Conservation (phyloP, 1,140 invertebrate genomes). For the Glomeris maerens region DNA sequence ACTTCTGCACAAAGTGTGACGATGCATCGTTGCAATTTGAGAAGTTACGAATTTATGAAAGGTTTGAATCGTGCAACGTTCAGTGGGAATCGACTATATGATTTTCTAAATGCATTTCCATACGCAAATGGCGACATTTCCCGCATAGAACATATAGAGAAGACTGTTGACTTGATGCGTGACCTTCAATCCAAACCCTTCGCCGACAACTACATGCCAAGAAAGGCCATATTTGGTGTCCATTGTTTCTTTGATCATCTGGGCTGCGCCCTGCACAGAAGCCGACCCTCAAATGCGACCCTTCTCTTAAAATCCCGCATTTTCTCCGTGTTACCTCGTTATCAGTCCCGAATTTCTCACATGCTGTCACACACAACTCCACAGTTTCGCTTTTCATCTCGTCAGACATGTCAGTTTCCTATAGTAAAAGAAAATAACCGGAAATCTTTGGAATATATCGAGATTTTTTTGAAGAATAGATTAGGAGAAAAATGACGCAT, state of each 20-base stretch:
- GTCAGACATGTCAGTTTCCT: conserved; percentile 78
- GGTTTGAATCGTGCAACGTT: no score
- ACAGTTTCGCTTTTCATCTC: conserved; percentile 78
- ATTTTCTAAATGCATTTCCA: conserved; percentile 81
- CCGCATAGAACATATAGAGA: conserved; percentile 82
- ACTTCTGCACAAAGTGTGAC: no score
- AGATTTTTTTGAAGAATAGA: neutral
- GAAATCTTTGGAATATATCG: neutral
- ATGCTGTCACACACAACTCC: conserved; percentile 76
- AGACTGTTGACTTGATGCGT: conserved; percentile 79
- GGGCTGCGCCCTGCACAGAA: conserved; percentile 49
- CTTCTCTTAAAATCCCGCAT: neutral
- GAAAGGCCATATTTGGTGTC: conserved; percentile 87
- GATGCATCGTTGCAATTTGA: no score
- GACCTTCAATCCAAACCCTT: conserved; percentile 84
- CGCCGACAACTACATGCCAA: conserved; percentile 85
- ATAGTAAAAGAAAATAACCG: conserved; percentile 22
- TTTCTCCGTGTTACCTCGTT: conserved; percentile 46
- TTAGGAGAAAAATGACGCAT: neutral
- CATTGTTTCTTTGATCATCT: conserved; percentile 81
- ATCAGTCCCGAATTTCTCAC: conserved; percentile 74
- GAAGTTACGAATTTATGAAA: no score
- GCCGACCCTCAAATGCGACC: conserved; percentile 10
- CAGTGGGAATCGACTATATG: no score
- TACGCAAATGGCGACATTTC: conserved; percentile 70